Conservation (phyloP, 2,797 vertebrate species). For the Acipenser transmontanus region DNA sequence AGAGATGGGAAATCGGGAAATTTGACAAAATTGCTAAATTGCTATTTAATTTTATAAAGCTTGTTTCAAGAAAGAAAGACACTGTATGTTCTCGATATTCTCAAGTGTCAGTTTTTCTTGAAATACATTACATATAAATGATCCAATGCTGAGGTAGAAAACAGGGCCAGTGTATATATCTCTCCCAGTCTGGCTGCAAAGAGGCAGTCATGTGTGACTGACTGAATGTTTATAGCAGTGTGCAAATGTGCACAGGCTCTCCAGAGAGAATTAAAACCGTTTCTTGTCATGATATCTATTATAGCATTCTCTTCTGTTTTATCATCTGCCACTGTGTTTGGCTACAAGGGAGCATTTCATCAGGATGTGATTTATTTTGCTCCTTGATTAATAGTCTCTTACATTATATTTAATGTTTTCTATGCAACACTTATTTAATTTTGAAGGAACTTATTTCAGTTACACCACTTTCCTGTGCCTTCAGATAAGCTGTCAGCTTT, state of each 20-base stretch:
- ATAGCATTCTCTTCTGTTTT: conserved; percentile 16
- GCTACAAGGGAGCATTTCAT: neutral
- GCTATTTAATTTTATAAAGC: too few species aligned
- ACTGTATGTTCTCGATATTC: conserved; percentile 3
- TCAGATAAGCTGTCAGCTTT: neutral
- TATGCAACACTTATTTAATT: too few species aligned
- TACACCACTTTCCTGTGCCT: too few species aligned
- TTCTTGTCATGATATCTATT: too few species aligned
- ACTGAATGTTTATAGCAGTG: conserved; percentile 33
- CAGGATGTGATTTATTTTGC: neutral
- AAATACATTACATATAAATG: conserved; percentile 16
- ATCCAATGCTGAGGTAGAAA: conserved; percentile 20
- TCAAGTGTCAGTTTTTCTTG: neutral
- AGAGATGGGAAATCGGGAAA: too few species aligned
- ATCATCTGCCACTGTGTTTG: neutral
- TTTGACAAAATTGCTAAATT: too few species aligned
- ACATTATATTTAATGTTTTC: too few species aligned
- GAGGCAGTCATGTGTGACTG: conserved; percentile 34
- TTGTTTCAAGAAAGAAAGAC: neutral
- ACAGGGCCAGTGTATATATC: conserved; percentile 40
- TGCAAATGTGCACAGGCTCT: conserved; percentile 11
- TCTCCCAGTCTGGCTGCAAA: conserved; percentile 21
- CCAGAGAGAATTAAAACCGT: neutral
- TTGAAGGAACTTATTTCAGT: too few species aligned
- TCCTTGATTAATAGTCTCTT: too few species aligned